Conservation (phyloP, 2,113 vertebrate genomes). For the Ahaetulla prasina region DNA sequence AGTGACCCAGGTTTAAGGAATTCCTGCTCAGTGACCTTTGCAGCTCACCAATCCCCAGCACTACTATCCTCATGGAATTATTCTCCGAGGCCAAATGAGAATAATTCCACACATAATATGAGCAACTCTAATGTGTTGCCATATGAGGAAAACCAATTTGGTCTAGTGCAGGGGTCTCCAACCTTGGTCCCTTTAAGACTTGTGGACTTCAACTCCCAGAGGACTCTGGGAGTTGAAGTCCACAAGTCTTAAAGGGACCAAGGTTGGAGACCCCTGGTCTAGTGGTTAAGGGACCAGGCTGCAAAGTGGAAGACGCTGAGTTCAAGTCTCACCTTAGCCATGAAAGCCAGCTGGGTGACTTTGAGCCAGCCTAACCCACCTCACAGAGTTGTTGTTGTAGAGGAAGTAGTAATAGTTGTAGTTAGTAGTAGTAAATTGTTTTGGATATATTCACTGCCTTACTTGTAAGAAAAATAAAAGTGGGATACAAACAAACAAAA, state of each 20-base stretch:
- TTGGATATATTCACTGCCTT: background rate
- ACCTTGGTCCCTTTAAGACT: no score
- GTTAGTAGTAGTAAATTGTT: background rate
- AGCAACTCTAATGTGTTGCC: background rate
- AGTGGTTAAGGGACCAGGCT: background rate
- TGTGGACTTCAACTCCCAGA: no score
- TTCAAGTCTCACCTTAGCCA: background rate
- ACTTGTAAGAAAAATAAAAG: background rate
- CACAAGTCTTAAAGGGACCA: no score
- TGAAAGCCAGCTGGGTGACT: background rate
- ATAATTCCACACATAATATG: background rate
- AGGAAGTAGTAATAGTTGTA: background rate
- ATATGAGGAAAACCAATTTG: background rate
- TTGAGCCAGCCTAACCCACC: background rate
- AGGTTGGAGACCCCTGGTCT: no score
- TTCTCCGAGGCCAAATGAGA: background rate
- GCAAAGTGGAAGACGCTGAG: background rate
- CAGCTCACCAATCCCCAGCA: background rate
- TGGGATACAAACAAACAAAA: background rate
- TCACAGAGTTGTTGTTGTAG: background rate
- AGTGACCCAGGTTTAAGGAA: background rate
- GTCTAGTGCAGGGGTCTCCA: no score
- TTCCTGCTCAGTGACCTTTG: background rate
- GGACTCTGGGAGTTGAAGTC: no score
- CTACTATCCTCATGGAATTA: background rate